Percentiles rank a stretch among this genome's conserved stretches.
Evolutionary conservation across 2,888 invertebrate species (phyloP).

Genomic region (Heteromyza rotundicornis): DNA sequence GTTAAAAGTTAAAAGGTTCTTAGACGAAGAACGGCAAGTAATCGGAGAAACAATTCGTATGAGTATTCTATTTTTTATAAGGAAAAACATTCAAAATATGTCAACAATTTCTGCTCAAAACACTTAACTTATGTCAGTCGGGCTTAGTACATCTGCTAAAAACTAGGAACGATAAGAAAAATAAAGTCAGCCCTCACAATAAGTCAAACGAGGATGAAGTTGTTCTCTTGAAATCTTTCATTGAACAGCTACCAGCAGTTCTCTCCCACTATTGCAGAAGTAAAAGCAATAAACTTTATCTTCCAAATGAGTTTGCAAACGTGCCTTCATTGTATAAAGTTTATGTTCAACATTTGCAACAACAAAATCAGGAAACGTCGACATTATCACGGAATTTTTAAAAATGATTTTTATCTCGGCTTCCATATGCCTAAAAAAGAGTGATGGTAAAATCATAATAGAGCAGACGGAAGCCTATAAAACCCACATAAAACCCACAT

Average conservation of each 20-base stretch:
- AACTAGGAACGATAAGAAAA: no score
- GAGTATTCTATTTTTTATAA: no score
- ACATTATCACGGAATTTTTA: neutral
- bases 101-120: neutral
- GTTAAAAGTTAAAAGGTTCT: no score
- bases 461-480: neutral
- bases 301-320: neutral
- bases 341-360: neutral
- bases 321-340: neutral
- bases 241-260: neutral
- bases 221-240: neutral
- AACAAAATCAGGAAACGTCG: neutral
- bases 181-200: neutral
- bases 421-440: neutral
- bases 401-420: neutral
- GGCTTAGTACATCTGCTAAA: no score
- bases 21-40: no score
- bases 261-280: neutral
- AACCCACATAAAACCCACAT: neutral
- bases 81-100: neutral
- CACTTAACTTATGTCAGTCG: neutral
- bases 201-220: neutral
- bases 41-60: no score
- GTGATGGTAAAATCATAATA: neutral
- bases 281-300: neutral